These are phyloP conservation scores for Oligia fasciuncula DNA, from an alignment of 2,888 invertebrate genomes.

Conservation along the genomic window DNA sequence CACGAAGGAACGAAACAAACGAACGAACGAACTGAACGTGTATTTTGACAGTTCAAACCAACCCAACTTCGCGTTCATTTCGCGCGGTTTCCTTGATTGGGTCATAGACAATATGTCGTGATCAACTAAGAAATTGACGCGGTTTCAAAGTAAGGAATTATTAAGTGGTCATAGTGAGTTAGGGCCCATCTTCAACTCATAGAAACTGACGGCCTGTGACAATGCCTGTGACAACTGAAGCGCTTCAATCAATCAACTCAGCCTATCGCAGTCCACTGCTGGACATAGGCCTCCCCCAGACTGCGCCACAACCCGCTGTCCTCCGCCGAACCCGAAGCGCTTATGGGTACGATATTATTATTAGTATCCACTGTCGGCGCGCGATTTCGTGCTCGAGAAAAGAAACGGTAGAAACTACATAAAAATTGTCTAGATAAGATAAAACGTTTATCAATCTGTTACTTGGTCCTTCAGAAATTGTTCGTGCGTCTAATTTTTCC, in stretches of 20 bases:
- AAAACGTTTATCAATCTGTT: slow-evolving; percentile 19
- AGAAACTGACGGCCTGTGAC: not conserved
- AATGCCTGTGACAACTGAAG: not conserved
- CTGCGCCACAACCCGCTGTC: no score
- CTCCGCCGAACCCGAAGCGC: not conserved
- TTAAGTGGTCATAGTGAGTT: no score
- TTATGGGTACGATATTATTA: not conserved
- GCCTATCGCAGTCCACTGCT: no score
- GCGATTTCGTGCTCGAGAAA: not conserved
- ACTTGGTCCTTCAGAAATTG: slow-evolving; percentile 5
- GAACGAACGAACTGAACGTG: not conserved
- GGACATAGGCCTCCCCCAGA: no score
- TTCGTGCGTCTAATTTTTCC: slow-evolving; percentile 17
- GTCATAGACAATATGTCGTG: no score
- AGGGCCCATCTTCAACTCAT: not conserved
- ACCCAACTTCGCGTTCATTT: not conserved
- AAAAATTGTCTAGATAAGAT: not conserved
- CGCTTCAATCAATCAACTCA: no score
- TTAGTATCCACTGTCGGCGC: not conserved
- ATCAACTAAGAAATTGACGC: no score
- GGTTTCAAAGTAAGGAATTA: no score
- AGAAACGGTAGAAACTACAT: not conserved
- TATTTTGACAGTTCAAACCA: not conserved
- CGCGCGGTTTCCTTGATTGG: not conserved
- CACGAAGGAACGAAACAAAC: no score